Evolutionary conservation across 2,797 vertebrate genomes (phyloP).

Genomic region (Tenualosa thibaudeaui): DNA sequence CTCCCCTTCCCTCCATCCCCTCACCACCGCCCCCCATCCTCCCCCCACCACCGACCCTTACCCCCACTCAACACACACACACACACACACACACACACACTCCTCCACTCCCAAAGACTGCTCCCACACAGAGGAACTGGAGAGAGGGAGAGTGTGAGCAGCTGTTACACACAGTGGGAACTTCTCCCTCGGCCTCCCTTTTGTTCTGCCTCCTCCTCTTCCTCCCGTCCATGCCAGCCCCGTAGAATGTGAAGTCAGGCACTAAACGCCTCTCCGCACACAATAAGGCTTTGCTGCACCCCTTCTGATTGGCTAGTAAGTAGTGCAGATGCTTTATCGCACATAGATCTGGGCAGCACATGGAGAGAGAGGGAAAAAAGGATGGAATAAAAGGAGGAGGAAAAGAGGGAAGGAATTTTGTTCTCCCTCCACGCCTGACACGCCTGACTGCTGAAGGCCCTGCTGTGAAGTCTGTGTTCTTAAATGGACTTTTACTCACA

Average conservation of each 20-base stretch:
- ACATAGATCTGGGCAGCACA: constrained; percentile 8
- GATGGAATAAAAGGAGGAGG: not conserved
- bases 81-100: not conserved
- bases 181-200: constrained; percentile 40
- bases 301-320: constrained; percentile 24
- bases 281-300: not conserved
- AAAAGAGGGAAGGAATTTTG: not conserved
- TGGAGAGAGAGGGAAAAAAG: not conserved
- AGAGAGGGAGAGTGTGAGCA: constrained; percentile 43
- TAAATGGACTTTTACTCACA: constrained; percentile 22
- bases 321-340: constrained; percentile 23
- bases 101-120: constrained; percentile 53
- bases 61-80: not conserved
- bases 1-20: not conserved
- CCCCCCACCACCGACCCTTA: not conserved
- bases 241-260: constrained; percentile 23
- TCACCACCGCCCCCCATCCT: not conserved
- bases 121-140: constrained; percentile 60
- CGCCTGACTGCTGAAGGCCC: not conserved
- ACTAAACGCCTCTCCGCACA: constrained; percentile 4
- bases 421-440: not conserved
- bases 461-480: constrained; percentile 19
- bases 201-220: constrained; percentile 45
- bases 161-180: constrained; percentile 56
- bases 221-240: constrained; percentile 33